phyloP scores from a whole-genome alignment of 2,888 invertebrate species.

The Xylota sylvarum region DNA sequence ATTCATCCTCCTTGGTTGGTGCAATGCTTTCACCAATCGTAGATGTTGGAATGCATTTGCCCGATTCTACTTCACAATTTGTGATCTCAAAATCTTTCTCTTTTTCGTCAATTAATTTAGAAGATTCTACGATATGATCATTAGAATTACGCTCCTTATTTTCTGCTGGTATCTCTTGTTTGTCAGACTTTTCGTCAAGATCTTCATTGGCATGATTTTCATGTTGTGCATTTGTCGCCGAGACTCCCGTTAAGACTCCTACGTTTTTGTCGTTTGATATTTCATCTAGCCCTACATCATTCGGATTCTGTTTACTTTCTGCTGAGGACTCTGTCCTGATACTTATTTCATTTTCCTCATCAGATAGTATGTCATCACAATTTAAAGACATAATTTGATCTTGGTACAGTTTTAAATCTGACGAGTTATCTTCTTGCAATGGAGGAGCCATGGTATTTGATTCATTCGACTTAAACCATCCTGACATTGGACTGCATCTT shows the following conservation, averaged over 20 bases:
- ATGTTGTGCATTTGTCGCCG: neutral
- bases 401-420: neutral
- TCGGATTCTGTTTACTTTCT: neutral
- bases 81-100: neutral
- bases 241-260: neutral
- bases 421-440: neutral
- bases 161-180: too few species aligned
- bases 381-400: slow-evolving; percentile 28
- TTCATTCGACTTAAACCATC: slow-evolving; percentile 14
- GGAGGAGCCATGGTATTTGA: neutral
- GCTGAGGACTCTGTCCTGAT: neutral
- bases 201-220: too few species aligned
- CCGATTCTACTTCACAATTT: neutral
- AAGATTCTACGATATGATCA: neutral
- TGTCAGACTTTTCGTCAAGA: too few species aligned
- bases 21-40: too few species aligned
- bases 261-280: neutral
- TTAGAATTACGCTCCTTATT: neutral
- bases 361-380: slow-evolving; percentile 40
- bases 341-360: slow-evolving; percentile 24
- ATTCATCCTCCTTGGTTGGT: too few species aligned
- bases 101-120: neutral
- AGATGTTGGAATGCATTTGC: neutral
- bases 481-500: neutral
- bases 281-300: neutral